A percentile compares a stretch with the other conserved stretches of the same genome.
phyloP scores from a whole-genome alignment of 2,113 vertebrate species.

The Nestor notabilis region DNA sequence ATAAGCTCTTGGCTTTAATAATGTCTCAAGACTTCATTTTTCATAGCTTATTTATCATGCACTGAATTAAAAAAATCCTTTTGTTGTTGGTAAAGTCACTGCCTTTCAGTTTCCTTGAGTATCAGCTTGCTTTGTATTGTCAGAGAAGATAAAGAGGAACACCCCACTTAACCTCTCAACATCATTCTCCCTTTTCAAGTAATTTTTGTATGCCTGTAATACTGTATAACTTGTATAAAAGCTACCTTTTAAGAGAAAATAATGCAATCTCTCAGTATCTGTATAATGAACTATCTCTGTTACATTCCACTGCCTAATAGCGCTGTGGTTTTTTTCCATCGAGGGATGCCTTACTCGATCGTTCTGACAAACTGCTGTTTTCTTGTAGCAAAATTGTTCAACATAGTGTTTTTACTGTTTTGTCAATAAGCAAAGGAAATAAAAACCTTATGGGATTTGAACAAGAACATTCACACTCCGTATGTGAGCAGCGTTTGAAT shows the following conservation, averaged over 20 bases:
- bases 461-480: constrained; percentile 64
- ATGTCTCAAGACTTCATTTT: constrained; percentile 22
- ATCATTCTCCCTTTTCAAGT: constrained; percentile 36
- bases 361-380: constrained; percentile 67
- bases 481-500: constrained; percentile 69
- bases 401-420: constrained; percentile 63
- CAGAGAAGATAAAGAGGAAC: constrained; percentile 39
- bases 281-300: background rate
- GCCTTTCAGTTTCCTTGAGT: constrained; percentile 25
- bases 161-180: constrained; percentile 46
- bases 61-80: constrained; percentile 12
- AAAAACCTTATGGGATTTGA: constrained; percentile 66
- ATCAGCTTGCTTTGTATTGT: constrained; percentile 44
- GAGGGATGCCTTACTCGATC: constrained; percentile 26
- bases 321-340: background rate
- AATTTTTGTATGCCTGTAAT: background rate
- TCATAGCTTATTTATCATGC: constrained; percentile 35
- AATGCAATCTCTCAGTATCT: background rate
- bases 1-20: constrained; percentile 57
- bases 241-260: constrained; percentile 42
- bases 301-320: constrained; percentile 17
- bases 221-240: background rate
- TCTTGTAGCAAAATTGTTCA: constrained; percentile 59
- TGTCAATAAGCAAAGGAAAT: constrained; percentile 65
- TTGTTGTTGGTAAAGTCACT: constrained; percentile 48